phyloP scores from a whole-genome alignment of 1,140 invertebrate genomes.

The Lineus longissimus region DNA sequence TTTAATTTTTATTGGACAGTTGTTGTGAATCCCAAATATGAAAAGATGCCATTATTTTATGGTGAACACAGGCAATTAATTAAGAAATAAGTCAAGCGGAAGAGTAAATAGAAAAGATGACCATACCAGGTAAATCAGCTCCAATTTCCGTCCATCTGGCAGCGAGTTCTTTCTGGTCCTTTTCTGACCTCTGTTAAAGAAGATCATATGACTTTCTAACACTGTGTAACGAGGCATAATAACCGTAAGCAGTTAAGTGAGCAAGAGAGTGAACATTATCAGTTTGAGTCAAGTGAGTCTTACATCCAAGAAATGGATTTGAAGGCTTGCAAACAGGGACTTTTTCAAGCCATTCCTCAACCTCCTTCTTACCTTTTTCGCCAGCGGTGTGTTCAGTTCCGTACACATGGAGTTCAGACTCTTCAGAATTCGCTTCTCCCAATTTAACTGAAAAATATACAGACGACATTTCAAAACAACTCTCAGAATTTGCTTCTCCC shows the following conservation, averaged over 20 bases:
- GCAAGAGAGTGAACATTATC: constrained; percentile 5
- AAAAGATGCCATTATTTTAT: too few species aligned
- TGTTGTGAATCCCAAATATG: too few species aligned
- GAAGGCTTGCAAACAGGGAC: not conserved
- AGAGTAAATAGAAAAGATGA: constrained; percentile 16
- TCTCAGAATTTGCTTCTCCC: not conserved
- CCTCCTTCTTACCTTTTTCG: constrained; percentile 48
- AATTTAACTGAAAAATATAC: constrained; percentile 53
- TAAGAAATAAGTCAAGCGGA: too few species aligned
- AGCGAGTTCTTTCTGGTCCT: constrained; percentile 76
- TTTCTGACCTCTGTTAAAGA: constrained; percentile 59
- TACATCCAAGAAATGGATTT: too few species aligned
- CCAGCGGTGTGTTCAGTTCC: constrained; percentile 67
- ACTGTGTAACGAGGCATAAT: not conserved
- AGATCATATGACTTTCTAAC: too few species aligned
- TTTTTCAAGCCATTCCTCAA: not conserved
- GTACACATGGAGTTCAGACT: constrained; percentile 91
- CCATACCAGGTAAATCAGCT: constrained; percentile 79
- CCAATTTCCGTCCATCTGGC: constrained; percentile 90
- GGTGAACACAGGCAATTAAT: too few species aligned
- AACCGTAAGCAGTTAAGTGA: not conserved
- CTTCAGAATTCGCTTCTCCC: constrained; percentile 91
- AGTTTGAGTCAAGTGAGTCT: too few species aligned
- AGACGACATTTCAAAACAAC: not conserved
- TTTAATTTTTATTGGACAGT: too few species aligned